phyloP scores from a whole-genome alignment of 2,888 invertebrate species.

The Aleiodes alternator region DNA sequence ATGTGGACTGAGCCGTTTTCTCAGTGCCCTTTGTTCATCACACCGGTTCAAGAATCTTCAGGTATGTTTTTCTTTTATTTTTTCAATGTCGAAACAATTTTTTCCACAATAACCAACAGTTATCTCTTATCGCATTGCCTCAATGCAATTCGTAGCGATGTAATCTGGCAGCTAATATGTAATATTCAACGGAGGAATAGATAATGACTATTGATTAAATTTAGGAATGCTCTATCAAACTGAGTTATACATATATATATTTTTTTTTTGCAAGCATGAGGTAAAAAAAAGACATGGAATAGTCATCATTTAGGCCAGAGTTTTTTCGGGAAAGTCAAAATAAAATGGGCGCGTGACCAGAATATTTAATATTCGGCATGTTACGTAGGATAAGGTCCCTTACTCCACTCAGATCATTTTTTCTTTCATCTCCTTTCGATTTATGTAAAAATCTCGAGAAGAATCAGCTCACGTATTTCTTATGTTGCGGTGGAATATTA shows the following conservation, averaged over 20 bases:
- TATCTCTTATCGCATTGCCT: neutral
- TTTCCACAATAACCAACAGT: neutral
- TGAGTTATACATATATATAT: too few species aligned
- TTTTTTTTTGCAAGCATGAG: neutral
- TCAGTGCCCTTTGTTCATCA: slow-evolving; percentile 80
- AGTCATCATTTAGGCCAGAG: neutral
- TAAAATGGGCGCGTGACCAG: slow-evolving; percentile 2
- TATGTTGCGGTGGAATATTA: slow-evolving; percentile 8
- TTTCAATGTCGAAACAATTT: slow-evolving; percentile 18
- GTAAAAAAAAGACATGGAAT: neutral
- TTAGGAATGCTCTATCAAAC: neutral
- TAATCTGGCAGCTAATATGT: neutral
- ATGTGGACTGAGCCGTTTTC: slow-evolving; percentile 67
- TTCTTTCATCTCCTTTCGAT: too few species aligned
- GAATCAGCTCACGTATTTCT: slow-evolving; percentile 15
- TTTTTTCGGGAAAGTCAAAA: neutral
- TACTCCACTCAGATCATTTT: slow-evolving; percentile 4
- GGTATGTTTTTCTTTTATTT: slow-evolving; percentile 73
- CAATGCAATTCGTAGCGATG: too few species aligned
- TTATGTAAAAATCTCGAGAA: neutral
- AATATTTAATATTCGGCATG: neutral
- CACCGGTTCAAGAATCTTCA: slow-evolving; percentile 89
- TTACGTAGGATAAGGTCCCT: neutral
- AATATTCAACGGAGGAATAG: neutral
- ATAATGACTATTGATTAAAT: neutral